Percentiles rank a stretch among this genome's conserved stretches.
Conservation (phyloP, 30 jellyfish, hydroid and myxozoan species). For the Nemopilema nomurai region DNA sequence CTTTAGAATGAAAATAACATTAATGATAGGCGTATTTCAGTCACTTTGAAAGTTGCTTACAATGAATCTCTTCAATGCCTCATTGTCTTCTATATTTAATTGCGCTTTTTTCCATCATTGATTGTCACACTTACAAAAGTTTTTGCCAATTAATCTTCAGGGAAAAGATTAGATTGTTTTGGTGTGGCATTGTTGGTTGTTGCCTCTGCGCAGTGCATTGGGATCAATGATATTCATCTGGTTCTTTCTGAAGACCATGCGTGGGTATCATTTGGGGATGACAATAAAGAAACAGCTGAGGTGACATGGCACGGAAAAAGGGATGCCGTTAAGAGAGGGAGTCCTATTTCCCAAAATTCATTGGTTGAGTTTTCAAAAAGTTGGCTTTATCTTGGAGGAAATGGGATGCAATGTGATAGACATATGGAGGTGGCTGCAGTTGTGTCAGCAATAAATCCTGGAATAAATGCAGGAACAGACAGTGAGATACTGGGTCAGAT, state of each 20-base stretch:
- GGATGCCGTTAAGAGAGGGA: slow-evolving; percentile 48
- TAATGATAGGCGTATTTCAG: too few relatives aligned
- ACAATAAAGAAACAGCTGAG: slow-evolving; percentile 52
- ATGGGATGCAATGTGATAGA: slow-evolving; percentile 53
- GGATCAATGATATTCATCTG: slow-evolving; percentile 51
- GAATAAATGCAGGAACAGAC: slow-evolving; percentile 52
- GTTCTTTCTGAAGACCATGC: slow-evolving; percentile 82
- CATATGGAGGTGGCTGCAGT: slow-evolving; percentile 67
- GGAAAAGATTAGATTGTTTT: slow-evolving; percentile 67
- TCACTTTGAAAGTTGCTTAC: too few relatives aligned
- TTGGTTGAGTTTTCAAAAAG: slow-evolving; percentile 26
- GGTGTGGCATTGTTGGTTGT: slow-evolving; percentile 65
- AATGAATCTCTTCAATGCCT: too few relatives aligned
- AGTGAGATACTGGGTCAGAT: slow-evolving; percentile 42
- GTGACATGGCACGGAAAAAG: slow-evolving; percentile 71
- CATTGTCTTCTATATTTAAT: too few relatives aligned
- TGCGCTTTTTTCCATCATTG: too few relatives aligned
- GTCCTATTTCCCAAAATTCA: slow-evolving; percentile 32
- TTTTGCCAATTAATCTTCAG: slow-evolving; percentile 9
- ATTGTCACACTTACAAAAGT: too few relatives aligned
- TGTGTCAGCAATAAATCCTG: slow-evolving; percentile 71
- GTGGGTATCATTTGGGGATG: slow-evolving; percentile 60
- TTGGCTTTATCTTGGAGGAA: slow-evolving; percentile 78
- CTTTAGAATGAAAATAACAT: too few relatives aligned
- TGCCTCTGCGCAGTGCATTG: slow-evolving; percentile 46